Base-by-base conservation (phyloP, 2,888 invertebrate species). In the Timema podura region DNA sequence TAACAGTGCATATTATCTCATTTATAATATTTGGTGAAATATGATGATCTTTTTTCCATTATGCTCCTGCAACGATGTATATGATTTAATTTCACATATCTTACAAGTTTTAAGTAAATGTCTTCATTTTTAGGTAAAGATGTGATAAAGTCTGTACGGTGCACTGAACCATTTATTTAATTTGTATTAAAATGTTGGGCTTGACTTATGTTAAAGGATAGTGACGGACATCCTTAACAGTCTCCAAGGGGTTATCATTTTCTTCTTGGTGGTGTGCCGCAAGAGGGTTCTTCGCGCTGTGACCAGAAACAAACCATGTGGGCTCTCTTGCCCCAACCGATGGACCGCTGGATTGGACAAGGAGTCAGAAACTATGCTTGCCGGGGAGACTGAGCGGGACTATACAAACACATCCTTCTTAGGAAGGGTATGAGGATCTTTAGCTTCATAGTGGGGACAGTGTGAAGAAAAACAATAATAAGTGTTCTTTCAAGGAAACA, bases 201-300 rank as follows among this genome's bases (percentile, higher is more conserved):
- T 66, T 45, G 44, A 30, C 74, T 30, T 2, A 30, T 30, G 30
- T 82, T 81, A 30, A 76, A 73, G 73, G 82, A 78, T 83, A 8
- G 78, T 87, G 45, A 79, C 85, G 5, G 89, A 89, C 79, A 79
- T 85, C 54, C 79, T 87, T 73, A 89, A 89, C 79, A 79, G 83
- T 0, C 79, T 88, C 6, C 87, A 88, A 81, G 89, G 89, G 0
- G 75, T 87, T n/a, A 74, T 87, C 57, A 85, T 88, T 75, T 88
- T 89, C 78, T 78, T 88, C 59, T 78, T 88, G 71, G 86, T 89
- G n/a, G 81, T 76, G 77, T 85, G 74, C 77, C 82, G 76, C 76
- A 85, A 80, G 78, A 85, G 76, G 81, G 87, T 79, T 78, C 84
- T 77, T 70, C 86, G 78, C 80, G 84, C 78, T 0, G 68, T 82